These are phyloP conservation scores for Streptopelia turtur DNA, from an alignment of 2,797 vertebrate species.

Conservation along the genomic window DNA sequence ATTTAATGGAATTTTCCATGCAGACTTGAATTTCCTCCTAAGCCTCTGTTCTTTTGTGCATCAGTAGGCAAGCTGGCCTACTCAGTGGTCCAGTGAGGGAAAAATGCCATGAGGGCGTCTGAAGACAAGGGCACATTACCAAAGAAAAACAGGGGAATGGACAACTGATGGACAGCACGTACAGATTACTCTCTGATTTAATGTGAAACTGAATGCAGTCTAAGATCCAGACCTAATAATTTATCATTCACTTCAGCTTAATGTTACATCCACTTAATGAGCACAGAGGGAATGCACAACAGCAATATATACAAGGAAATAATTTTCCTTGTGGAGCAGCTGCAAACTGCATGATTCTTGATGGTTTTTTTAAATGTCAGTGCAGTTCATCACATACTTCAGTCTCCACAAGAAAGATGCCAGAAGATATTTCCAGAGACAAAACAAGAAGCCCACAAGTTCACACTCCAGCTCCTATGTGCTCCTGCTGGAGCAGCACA, in stretches of 20 bases:
- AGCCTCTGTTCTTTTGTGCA: not conserved
- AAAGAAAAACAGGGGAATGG: not conserved
- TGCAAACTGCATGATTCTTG: not conserved
- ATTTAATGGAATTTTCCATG: not conserved
- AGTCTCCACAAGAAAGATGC: not conserved
- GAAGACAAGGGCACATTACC: not conserved
- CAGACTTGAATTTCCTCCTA: not conserved
- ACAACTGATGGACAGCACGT: not conserved
- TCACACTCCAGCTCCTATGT: not conserved
- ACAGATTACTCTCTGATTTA: not conserved
- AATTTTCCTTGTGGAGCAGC: not conserved
- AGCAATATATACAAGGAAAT: not conserved
- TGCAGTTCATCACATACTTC: not conserved
- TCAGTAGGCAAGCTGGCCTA: not conserved
- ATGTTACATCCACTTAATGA: not conserved
- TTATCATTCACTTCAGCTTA: not conserved
- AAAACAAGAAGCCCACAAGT: fast-evolving
- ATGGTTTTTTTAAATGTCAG: not conserved
- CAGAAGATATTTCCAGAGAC: not conserved
- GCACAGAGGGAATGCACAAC: not conserved
- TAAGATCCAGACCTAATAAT: not conserved
- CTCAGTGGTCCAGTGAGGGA: not conserved
- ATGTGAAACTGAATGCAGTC: not conserved
- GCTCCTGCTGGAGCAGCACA: not conserved
- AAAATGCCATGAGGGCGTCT: not conserved